Percentiles rank a stretch among this genome's conserved stretches.
phyloP scores from a whole-genome alignment of 2,888 invertebrate species.

The Machimus atricapillus region DNA sequence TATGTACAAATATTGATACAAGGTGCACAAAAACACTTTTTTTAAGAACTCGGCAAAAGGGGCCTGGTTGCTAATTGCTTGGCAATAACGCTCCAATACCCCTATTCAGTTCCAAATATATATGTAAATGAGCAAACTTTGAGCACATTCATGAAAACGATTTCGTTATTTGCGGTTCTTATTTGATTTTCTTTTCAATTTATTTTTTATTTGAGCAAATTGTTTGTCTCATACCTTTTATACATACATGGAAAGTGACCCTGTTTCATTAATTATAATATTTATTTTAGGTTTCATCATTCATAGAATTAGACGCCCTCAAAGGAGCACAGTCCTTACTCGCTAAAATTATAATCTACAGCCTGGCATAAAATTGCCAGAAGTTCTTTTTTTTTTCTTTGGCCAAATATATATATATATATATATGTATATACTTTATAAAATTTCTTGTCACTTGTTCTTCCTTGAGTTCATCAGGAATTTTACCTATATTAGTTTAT shows the following conservation, averaged over 20 bases:
- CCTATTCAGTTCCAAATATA: background rate
- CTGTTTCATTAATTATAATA: slow-evolving; percentile 24
- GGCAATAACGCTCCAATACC: slow-evolving; percentile 1
- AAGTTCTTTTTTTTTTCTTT: background rate
- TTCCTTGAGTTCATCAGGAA: slow-evolving; percentile 18
- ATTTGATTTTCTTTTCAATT: background rate
- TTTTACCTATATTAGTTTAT: slow-evolving; percentile 9
- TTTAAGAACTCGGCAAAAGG: background rate
- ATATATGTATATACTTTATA: slow-evolving; percentile 9
- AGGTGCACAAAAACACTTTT: slow-evolving; percentile 25
- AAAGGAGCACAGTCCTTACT: slow-evolving; percentile 11
- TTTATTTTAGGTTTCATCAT: too few relatives aligned
- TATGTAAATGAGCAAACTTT: slow-evolving; percentile 13
- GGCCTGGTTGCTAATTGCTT: slow-evolving; percentile 17
- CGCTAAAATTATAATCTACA: background rate
- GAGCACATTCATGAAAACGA: background rate
- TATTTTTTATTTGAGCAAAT: slow-evolving; percentile 1
- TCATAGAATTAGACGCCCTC: slow-evolving; percentile 19
- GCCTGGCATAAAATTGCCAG: slow-evolving; percentile 42
- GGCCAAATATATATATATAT: background rate
- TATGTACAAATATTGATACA: slow-evolving; percentile 44
- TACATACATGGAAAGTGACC: slow-evolving; percentile 27
- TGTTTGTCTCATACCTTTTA: background rate
- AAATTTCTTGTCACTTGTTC: slow-evolving; percentile 12
- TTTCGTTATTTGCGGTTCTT: background rate